Evolutionary conservation across 1,140 invertebrate species (phyloP).

Genomic region (Philotrypesis tridentata): DNA sequence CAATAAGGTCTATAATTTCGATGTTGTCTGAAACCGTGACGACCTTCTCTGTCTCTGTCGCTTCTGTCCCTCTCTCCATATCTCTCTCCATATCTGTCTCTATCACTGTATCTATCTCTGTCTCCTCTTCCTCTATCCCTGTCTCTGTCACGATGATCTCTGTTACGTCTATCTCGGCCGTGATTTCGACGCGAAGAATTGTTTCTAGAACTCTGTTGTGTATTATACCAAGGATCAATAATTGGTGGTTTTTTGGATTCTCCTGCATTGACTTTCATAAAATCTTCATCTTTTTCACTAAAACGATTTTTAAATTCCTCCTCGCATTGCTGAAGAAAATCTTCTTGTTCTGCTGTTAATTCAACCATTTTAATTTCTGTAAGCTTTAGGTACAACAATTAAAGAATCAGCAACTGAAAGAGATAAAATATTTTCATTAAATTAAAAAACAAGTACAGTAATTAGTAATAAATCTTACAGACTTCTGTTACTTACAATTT

Average conservation of each 20-base stretch:
- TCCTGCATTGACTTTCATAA: constrained; percentile 66
- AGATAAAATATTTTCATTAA: background rate
- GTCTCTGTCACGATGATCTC: background rate
- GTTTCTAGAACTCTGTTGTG: constrained; percentile 52
- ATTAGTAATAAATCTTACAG: background rate
- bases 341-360: constrained; percentile 57
- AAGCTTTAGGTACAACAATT: constrained; percentile 55
- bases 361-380: constrained; percentile 48
- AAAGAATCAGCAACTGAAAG: constrained; percentile 62
- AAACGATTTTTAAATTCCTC: constrained; percentile 74
- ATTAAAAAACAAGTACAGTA: background rate
- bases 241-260: constrained; percentile 71
- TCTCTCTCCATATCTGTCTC: background rate
- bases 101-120: constrained; percentile 6
- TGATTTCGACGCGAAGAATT: background rate
- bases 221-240: constrained; percentile 72
- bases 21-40: background rate
- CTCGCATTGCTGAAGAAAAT: constrained; percentile 74
- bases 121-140: background rate
- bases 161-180: background rate
- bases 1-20: background rate
- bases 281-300: constrained; percentile 74
- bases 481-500: constrained; percentile 57
- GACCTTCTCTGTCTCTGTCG: background rate
- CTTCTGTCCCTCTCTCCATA: constrained; percentile 1